Percentiles rank a stretch among this genome's conserved stretches.
Conservation (phyloP, 1,140 invertebrate genomes). For the Drosophila sp. region DNA sequence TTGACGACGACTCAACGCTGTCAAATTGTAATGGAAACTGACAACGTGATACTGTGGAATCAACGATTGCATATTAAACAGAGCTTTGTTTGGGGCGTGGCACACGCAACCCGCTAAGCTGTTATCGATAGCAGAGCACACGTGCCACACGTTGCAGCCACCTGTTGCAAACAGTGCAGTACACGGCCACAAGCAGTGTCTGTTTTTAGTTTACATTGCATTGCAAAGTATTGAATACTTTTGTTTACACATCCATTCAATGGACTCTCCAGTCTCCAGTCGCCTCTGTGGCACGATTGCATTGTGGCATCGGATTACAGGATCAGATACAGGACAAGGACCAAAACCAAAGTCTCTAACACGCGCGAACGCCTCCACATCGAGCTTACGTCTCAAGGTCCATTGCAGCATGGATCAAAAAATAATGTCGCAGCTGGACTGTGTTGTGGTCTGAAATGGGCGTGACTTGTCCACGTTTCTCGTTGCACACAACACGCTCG, state of each 20-base stretch:
- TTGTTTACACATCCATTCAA: conserved; percentile 8
- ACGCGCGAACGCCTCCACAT: neutral
- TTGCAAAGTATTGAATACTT: neutral
- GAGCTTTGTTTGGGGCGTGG: conserved; percentile 1
- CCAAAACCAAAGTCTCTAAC: neutral
- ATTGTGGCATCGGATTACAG: conserved; percentile 43
- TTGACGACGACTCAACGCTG: conserved; percentile 13
- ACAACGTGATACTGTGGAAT: conserved; percentile 43
- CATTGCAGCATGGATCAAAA: conserved; percentile 24
- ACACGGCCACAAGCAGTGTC: neutral
- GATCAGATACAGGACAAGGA: conserved; percentile 10
- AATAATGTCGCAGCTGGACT: conserved; percentile 2
- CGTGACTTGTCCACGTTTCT: neutral
- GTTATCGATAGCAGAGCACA: conserved; percentile 4
- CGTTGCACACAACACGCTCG: neutral
- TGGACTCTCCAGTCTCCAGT: neutral
- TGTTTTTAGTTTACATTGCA: conserved; percentile 8
- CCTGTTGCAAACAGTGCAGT: conserved; percentile 6
- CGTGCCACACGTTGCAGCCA: conserved; percentile 27
- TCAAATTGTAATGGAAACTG: conserved; percentile 57
- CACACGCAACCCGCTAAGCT: conserved; percentile 13
- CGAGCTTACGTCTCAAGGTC: conserved; percentile 11
- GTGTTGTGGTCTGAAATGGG: neutral
- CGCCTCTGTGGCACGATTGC: too few relatives aligned
- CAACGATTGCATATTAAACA: conserved; percentile 65